Evolutionary conservation across 1,140 invertebrate species (phyloP).

Genomic region (Triops cancriformis): DNA sequence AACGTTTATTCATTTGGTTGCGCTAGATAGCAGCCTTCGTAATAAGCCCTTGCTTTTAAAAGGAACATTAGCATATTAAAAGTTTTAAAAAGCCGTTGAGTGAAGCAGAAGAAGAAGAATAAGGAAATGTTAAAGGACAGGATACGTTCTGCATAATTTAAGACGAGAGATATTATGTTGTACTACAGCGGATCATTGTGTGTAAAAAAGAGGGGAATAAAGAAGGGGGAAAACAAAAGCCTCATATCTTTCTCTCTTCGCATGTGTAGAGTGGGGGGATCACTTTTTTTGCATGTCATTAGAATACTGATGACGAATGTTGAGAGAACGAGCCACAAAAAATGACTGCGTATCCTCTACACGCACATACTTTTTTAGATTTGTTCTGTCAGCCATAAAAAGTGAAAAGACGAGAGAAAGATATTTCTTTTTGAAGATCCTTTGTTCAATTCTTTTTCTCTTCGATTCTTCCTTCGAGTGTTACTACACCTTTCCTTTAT

Average conservation of each 20-base stretch:
- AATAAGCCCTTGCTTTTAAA: background rate
- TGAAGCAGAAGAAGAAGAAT: background rate
- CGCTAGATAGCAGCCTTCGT: background rate
- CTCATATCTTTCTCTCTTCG: background rate
- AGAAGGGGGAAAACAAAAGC: background rate
- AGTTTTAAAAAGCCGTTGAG: background rate
- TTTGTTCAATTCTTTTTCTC: background rate
- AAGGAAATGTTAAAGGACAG: background rate
- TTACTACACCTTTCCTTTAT: too few species aligned
- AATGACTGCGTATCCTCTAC: background rate
- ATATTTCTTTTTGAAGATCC: background rate
- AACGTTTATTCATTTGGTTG: background rate
- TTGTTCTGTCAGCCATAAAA: background rate
- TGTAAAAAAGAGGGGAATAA: background rate
- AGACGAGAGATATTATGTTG: constrained; percentile 6
- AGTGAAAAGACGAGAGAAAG: background rate
- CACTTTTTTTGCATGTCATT: constrained; percentile 4
- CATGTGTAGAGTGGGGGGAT: background rate
- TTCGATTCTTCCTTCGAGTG: background rate
- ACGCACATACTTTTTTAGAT: background rate
- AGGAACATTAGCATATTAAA: constrained; percentile 9
- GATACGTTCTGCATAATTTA: constrained; percentile 11
- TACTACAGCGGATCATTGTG: background rate
- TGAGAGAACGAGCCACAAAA: background rate
- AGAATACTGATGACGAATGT: background rate